A percentile compares a stretch with the other conserved stretches of the same genome.
Evolutionary conservation across 2,113 vertebrate species (phyloP).

Genomic region (Columba livia): DNA sequence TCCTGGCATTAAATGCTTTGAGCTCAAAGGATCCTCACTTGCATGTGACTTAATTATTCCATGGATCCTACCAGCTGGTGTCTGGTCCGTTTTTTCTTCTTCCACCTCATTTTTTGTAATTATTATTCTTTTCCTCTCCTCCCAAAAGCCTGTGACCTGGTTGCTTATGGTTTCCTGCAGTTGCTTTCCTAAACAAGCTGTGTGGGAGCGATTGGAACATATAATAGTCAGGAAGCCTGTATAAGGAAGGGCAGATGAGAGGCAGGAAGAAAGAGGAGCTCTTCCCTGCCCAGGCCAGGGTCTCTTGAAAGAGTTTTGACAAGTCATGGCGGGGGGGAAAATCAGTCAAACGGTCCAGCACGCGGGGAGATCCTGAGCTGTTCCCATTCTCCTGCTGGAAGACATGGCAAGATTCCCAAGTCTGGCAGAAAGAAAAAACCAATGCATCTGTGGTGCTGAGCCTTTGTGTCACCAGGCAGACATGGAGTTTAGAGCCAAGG

Average conservation of each 20-base stretch:
- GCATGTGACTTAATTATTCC: not conserved
- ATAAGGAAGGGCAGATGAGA: not conserved
- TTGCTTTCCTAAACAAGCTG: fast-evolving
- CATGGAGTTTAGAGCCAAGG: not conserved
- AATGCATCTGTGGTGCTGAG: not conserved
- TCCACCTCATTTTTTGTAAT: not conserved
- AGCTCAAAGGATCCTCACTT: not conserved
- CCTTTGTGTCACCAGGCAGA: not conserved
- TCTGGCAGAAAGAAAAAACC: not conserved
- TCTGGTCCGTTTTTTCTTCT: not conserved
- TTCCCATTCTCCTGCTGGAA: not conserved
- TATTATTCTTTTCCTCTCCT: not conserved
- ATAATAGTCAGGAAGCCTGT: not conserved
- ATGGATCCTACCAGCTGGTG: not conserved
- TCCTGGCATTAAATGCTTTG: not conserved
- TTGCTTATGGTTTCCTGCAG: not conserved
- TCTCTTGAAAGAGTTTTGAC: not conserved
- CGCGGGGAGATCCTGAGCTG: not conserved
- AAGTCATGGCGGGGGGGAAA: not conserved
- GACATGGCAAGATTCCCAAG: not conserved
- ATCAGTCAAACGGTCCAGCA: not conserved
- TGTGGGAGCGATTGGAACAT: not conserved
- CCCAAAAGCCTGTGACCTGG: not conserved
- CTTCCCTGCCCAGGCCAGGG: not conserved
- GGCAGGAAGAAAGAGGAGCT: not conserved